These are phyloP conservation scores for Petrocephalus schoutedeni DNA, from an alignment of 2,797 vertebrate genomes.

Conservation along the genomic window DNA sequence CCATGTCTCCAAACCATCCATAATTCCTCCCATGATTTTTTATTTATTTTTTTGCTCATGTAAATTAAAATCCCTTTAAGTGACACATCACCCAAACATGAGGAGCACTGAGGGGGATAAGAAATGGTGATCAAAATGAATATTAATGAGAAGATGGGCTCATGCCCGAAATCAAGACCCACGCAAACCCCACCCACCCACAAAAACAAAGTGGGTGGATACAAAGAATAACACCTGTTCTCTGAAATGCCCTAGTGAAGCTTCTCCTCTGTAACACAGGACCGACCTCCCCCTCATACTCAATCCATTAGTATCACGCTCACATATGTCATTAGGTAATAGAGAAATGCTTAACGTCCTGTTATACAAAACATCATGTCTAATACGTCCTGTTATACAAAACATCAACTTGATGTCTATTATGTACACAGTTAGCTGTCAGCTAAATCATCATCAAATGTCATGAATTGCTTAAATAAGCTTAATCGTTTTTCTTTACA, in stretches of 20 bases:
- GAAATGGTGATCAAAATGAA: slow-evolving; percentile 1
- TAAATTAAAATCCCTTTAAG: slow-evolving; percentile 18
- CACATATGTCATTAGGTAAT: not conserved
- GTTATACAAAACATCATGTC: not conserved
- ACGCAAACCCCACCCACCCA: not conserved
- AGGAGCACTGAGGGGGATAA: not conserved
- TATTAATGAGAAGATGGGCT: slow-evolving; percentile 7
- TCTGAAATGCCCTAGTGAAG: not conserved
- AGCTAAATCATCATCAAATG: not conserved
- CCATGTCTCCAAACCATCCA: slow-evolving; percentile 14
- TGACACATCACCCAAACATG: not conserved
- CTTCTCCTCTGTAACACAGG: not conserved
- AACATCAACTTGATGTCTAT: not conserved
- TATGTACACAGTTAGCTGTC: not conserved
- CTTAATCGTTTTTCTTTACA: not conserved
- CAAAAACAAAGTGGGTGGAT: not conserved
- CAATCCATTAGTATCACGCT: not conserved
- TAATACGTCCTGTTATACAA: not conserved
- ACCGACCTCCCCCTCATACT: not conserved
- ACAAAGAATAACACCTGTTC: not conserved
- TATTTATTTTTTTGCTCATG: slow-evolving; percentile 26
- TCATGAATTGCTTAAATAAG: not conserved
- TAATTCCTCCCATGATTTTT: slow-evolving; percentile 11
- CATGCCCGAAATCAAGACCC: not conserved
- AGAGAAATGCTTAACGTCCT: not conserved